Evolutionary conservation across 2,113 vertebrate genomes (phyloP).

Genomic region (Poecile atricapillus): DNA sequence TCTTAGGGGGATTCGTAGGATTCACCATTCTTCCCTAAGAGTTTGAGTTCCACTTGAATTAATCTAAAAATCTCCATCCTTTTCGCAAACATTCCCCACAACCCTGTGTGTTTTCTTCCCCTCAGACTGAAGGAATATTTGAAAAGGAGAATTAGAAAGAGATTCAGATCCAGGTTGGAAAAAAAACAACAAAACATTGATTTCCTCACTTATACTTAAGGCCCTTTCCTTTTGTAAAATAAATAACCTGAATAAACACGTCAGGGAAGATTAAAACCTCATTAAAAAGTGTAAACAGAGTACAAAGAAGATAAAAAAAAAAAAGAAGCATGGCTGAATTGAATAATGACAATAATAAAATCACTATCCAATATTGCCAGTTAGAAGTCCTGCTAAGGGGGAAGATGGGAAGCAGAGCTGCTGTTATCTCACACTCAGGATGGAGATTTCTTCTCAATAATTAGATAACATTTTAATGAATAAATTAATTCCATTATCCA

Average conservation of each 20-base stretch:
- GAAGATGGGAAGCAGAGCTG: slow-evolving; percentile 22
- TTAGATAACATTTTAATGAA: slow-evolving; percentile 61
- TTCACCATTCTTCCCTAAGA: background rate
- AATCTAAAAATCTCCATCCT: background rate
- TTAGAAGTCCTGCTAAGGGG: slow-evolving; percentile 12
- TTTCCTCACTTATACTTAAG: slow-evolving; percentile 35
- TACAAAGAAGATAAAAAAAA: background rate
- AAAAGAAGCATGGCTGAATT: background rate
- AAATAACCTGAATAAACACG: slow-evolving; percentile 64
- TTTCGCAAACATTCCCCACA: background rate
- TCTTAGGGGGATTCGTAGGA: background rate
- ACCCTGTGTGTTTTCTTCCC: background rate
- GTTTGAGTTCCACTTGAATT: background rate
- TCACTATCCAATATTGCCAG: background rate
- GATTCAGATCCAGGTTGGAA: background rate
- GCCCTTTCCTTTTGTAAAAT: slow-evolving; percentile 22
- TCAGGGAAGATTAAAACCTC: slow-evolving; percentile 65
- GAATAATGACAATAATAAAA: slow-evolving; percentile 53
- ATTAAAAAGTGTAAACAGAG: slow-evolving; percentile 64
- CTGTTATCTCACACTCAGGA: slow-evolving; percentile 5
- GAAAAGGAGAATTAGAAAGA: background rate
- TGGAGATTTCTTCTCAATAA: slow-evolving; percentile 46
- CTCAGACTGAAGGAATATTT: background rate
- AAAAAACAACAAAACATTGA: background rate
- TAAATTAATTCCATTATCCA: slow-evolving; percentile 53